These are phyloP conservation scores for Polyodon spathula DNA, from an alignment of 2,113 vertebrate genomes.

Conservation along the genomic window DNA sequence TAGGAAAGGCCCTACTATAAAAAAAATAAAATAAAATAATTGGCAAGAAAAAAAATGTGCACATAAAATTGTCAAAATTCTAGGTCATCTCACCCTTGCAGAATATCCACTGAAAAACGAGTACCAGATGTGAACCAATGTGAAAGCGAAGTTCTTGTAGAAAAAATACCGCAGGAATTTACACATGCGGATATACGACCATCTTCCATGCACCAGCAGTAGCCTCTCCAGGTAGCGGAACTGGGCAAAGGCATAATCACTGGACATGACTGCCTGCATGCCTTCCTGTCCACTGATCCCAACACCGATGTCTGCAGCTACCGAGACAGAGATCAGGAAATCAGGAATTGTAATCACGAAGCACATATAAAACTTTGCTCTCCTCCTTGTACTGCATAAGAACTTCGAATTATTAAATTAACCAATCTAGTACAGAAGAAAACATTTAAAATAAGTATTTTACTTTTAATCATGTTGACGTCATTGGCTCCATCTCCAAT, in stretches of 20 bases:
- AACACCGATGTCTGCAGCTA: conserved; percentile 93
- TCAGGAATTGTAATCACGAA: background rate
- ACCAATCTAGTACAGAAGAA: too few species aligned
- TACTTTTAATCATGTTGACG: conserved; percentile 99
- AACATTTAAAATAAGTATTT: conserved; percentile 28
- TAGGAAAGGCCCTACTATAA: too few species aligned
- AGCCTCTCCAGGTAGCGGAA: conserved; percentile 85
- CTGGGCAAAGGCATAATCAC: conserved; percentile 91
- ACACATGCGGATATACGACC: conserved; percentile 98
- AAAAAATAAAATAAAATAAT: too few species aligned
- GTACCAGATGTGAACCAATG: conserved; percentile 92
- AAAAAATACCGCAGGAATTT: conserved; percentile 95
- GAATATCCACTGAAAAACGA: conserved; percentile 94
- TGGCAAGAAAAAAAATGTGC: background rate
- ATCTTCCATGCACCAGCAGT: conserved; percentile 88
- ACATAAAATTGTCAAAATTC: background rate
- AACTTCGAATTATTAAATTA: background rate
- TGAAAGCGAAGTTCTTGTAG: conserved; percentile 97
- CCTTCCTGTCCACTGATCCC: conserved; percentile 97
- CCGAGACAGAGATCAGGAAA: background rate
- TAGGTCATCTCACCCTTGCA: conserved; percentile 71
- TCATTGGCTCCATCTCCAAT: conserved; percentile 95
- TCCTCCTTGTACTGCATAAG: too few species aligned
- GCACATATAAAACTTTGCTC: too few species aligned
- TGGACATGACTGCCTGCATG: conserved; percentile 97